Conservation (phyloP, 2,113 vertebrate species). For the Phrynosoma blainvillii region DNA sequence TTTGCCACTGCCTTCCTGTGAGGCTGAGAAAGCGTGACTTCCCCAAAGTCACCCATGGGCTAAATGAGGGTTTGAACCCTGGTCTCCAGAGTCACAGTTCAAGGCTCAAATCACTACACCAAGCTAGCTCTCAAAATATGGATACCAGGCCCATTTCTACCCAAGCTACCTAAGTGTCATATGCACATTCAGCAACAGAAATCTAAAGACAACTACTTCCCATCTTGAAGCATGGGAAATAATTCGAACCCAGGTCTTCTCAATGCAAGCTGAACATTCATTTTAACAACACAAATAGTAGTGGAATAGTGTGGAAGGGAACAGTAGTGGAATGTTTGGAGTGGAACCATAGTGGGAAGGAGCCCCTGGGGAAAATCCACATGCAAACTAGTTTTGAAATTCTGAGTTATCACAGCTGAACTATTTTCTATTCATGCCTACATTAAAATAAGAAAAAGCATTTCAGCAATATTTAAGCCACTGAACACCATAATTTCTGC, state of each 20-base stretch:
- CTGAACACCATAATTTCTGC: background rate
- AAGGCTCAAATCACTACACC: too few species aligned
- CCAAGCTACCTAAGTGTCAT: too few species aligned
- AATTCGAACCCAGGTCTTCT: background rate
- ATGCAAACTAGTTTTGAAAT: background rate
- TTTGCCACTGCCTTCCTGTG: too few species aligned
- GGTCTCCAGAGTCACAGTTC: too few species aligned
- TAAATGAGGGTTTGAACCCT: too few species aligned
- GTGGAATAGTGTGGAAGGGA: background rate
- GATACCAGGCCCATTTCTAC: too few species aligned
- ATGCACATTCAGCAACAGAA: too few species aligned
- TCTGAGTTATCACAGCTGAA: background rate
- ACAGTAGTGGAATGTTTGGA: background rate
- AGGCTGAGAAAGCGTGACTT: too few species aligned
- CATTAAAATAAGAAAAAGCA: conserved; percentile 16
- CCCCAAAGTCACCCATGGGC: too few species aligned
- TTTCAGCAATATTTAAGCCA: conserved; percentile 2
- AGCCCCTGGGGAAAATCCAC: background rate
- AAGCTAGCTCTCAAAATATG: too few species aligned
- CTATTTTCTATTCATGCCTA: background rate
- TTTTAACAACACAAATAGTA: background rate
- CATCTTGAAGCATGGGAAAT: too few species aligned
- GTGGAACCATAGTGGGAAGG: background rate
- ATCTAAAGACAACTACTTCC: too few species aligned
- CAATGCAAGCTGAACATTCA: background rate